Conservation (phyloP, 2,797 vertebrate genomes). For the Brotula barbata region DNA sequence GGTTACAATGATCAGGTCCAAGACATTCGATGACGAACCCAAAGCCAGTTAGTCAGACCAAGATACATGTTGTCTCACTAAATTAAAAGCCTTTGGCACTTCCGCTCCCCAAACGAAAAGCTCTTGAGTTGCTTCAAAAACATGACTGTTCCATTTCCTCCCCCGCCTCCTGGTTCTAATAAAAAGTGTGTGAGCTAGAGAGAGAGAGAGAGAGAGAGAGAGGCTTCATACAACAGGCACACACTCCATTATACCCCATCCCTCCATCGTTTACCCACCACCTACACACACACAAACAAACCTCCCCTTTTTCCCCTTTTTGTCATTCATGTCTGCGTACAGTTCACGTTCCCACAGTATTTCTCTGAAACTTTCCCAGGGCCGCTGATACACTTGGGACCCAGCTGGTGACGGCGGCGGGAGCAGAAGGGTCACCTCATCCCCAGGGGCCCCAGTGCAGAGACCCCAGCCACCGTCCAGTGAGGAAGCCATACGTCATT, state of each 20-base stretch:
- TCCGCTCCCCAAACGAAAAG: slow-evolving; percentile 69
- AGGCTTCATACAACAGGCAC: slow-evolving; percentile 17
- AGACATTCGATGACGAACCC: slow-evolving; percentile 38
- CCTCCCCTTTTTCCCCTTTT: slow-evolving; percentile 29
- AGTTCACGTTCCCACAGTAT: slow-evolving; percentile 80
- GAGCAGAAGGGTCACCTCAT: slow-evolving; percentile 56
- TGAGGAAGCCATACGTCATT: slow-evolving; percentile 63
- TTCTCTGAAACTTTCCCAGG: slow-evolving; percentile 80
- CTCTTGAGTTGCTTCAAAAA: slow-evolving; percentile 68
- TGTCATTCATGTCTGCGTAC: slow-evolving; percentile 58
- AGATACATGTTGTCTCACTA: slow-evolving; percentile 53
- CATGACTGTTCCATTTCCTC: slow-evolving; percentile 70
- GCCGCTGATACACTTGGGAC: slow-evolving; percentile 70
- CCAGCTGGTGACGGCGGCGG: slow-evolving; percentile 55
- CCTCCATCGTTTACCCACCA: slow-evolving; percentile 4
- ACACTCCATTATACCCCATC: slow-evolving; percentile 5
- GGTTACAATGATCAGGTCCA: not conserved
- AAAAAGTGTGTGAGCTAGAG: slow-evolving; percentile 54
- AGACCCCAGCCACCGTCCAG: slow-evolving; percentile 16
- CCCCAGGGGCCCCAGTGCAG: slow-evolving; percentile 34
- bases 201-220: slow-evolving; percentile 41
- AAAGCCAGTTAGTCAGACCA: slow-evolving; percentile 55
- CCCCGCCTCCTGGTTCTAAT: slow-evolving; percentile 70
- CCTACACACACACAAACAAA: slow-evolving; percentile 15
- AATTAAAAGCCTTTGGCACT: slow-evolving; percentile 66